phyloP scores from a whole-genome alignment of 2,797 vertebrate species.

The Pterois miles region DNA sequence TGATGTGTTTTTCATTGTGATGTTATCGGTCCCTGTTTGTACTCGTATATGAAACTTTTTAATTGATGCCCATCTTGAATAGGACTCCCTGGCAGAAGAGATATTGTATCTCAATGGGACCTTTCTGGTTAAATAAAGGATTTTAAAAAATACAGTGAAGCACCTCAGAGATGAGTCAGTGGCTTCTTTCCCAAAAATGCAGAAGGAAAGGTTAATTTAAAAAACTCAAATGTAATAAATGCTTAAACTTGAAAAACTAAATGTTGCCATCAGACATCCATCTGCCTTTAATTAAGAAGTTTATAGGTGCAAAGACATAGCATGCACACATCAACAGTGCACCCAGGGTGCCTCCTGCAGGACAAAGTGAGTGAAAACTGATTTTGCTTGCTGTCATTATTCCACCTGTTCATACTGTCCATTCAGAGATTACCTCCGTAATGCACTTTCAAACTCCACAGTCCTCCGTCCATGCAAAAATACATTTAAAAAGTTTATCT shows the following conservation, averaged over 20 bases:
- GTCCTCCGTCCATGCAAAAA: not conserved
- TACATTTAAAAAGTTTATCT: not conserved
- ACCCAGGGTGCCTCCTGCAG: conserved; percentile 52
- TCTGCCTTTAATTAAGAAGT: not conserved
- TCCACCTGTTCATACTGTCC: not conserved
- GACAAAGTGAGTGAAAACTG: conserved; percentile 13
- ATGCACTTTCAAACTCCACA: not conserved
- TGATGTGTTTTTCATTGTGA: too few species aligned
- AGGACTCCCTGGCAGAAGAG: too few species aligned
- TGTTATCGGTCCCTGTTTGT: too few species aligned
- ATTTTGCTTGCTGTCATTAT: not conserved
- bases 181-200: not conserved
- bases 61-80: too few species aligned
- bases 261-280: not conserved
- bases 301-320: not conserved
- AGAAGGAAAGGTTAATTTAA: not conserved
- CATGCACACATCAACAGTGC: not conserved
- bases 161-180: not conserved
- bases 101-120: too few species aligned
- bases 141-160: not conserved
- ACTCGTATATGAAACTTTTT: too few species aligned
- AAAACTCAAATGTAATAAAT: not conserved
- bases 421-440: not conserved
- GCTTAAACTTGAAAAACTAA: not conserved
- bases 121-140: too few species aligned